These are phyloP conservation scores for Empis livida DNA, from an alignment of 2,888 invertebrate species.

Conservation along the genomic window DNA sequence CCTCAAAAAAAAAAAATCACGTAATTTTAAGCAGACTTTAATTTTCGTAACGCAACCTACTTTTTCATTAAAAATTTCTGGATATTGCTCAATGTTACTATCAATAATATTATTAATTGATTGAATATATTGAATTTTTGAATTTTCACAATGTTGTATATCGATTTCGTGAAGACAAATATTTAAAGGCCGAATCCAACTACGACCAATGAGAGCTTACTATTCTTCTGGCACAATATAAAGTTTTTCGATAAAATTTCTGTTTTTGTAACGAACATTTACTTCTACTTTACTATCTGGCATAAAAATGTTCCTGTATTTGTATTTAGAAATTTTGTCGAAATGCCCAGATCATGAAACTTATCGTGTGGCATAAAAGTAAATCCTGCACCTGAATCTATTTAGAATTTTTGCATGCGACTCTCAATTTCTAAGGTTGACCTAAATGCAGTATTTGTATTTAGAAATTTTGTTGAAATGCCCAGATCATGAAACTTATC, in stretches of 20 bases:
- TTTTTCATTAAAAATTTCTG: conserved; percentile 2
- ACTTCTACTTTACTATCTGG: conserved; percentile 9
- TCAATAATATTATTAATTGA: not conserved
- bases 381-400: not conserved
- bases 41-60: conserved; percentile 8
- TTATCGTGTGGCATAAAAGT: not conserved
- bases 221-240: conserved; percentile 9
- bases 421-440: not conserved
- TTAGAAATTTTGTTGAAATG: not conserved
- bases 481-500: not conserved
- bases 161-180: not conserved
- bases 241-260: conserved; percentile 4
- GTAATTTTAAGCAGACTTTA: conserved; percentile 6
- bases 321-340: not conserved
- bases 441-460: not conserved
- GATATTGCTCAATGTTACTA: not conserved
- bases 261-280: conserved; percentile 5
- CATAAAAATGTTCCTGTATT: not conserved
- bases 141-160: not conserved
- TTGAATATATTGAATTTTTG: not conserved
- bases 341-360: not conserved
- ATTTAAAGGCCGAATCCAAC: conserved; percentile 8
- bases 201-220: conserved; percentile 6
- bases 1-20: no score
- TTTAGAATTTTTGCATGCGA: not conserved